Base-by-base conservation (phyloP, 2,113 vertebrate species). In the Megalops atlanticus region DNA sequence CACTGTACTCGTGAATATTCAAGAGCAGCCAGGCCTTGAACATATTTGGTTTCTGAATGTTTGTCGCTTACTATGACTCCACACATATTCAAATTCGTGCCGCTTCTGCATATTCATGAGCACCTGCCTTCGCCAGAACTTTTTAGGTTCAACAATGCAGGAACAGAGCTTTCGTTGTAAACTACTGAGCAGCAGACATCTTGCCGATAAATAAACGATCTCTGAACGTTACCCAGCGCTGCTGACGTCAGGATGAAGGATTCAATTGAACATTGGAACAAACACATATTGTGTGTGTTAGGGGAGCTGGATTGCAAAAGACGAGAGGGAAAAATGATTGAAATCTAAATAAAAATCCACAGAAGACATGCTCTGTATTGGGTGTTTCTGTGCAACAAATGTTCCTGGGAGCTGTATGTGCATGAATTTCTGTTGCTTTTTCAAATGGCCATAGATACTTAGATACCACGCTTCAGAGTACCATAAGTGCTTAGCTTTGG, bases 1-100 rank as follows among this genome's bases (percentile, higher is more conserved):
- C 27, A 31, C 15, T 16, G n/a, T 11, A 64, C 27, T 36, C 39
- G 49, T 79, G 68, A 79, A 79, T 79, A 79, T 79, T 79, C 78
- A 79, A 49, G 3, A 15, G 6, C 31, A 49, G 54, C 14, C 68
- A 35, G 35, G 24, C 16, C 70, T 79, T 24, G 31, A 79, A 69
- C 43, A 31, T 64, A 64, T 43, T 79, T 79, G 71, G 68, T 71
- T 47, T 79, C 45, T 49, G 70, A 79, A 71, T 47, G 27, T 43
- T 72, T 68, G 41, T 45, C 45, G 78, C 8, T 79, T 79, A 72
- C 78, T 71, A 79, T 35, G 78, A 24, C 12, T 47, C 40, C n/a
- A 71, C 68, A 43, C 40, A 38, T 47, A 72, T 52, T 35, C 18
- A 12, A 71, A 64, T 36, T 58, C 45, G 14, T 36, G n/a, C 18